Evolutionary conservation across 2,113 vertebrate species (phyloP).

Genomic region (Sarotherodon lohbergeri): DNA sequence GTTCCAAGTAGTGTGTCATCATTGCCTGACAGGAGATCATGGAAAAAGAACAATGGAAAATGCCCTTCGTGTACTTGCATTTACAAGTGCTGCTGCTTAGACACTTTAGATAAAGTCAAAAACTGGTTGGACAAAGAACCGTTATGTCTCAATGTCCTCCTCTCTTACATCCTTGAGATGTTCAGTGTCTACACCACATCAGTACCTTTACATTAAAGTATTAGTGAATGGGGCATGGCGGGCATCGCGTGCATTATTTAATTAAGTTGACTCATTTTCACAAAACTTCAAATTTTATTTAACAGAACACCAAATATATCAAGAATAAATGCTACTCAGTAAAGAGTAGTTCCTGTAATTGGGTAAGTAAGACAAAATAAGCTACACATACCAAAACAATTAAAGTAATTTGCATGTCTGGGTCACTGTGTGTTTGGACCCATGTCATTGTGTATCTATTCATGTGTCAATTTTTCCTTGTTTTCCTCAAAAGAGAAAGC

Average conservation of each 20-base stretch:
- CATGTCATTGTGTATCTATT: not conserved
- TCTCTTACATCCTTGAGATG: not conserved
- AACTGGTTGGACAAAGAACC: not conserved
- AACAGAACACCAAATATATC: not conserved
- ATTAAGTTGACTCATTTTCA: not conserved
- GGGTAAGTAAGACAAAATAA: not conserved
- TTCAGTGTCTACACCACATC: not conserved
- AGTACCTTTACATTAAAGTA: not conserved
- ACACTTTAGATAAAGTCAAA: not conserved
- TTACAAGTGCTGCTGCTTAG: not conserved
- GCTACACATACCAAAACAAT: not conserved
- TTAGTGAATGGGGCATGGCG: not conserved
- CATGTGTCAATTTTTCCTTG: not conserved
- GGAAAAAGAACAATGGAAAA: not conserved
- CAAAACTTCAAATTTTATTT: not conserved
- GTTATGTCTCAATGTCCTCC: not conserved
- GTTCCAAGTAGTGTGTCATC: not conserved
- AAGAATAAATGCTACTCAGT: not conserved
- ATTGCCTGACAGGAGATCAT: not conserved
- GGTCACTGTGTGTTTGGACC: not conserved
- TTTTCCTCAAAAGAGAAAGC: not conserved
- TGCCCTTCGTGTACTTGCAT: not conserved
- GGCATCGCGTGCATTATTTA: not conserved
- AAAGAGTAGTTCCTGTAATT: not conserved
- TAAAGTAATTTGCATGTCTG: not conserved